These are phyloP conservation scores for Phaenicophaeus curvirostris DNA, from an alignment of 2,797 vertebrate species.

Conservation along the genomic window DNA sequence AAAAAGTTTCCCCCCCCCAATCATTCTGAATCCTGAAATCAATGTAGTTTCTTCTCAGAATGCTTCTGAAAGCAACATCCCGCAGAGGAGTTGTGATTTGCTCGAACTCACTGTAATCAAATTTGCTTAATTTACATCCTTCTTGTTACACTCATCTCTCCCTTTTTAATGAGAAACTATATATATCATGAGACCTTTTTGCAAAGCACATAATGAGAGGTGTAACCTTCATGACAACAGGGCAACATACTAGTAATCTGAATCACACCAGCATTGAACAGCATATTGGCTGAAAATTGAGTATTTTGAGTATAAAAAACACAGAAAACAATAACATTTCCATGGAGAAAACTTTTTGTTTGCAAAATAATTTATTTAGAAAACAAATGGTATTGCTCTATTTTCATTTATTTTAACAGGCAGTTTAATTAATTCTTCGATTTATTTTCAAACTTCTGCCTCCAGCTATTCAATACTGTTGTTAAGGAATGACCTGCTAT, in stretches of 20 bases:
- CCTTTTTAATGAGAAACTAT: not conserved
- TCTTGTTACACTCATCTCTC: not conserved
- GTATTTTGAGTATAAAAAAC: not conserved
- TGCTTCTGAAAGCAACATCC: not conserved
- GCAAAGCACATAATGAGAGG: not conserved
- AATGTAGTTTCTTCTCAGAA: not conserved
- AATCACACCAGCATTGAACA: not conserved
- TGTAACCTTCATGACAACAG: not conserved
- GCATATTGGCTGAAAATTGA: not conserved
- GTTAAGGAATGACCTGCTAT: not conserved
- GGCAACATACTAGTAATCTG: not conserved
- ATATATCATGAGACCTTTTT: not conserved
- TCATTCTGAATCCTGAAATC: constrained; percentile 12
- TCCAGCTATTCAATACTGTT: not conserved
- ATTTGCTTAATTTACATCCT: not conserved
- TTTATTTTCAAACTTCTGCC: constrained; percentile 17
- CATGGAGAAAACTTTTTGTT: not conserved
- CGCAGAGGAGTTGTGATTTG: not conserved
- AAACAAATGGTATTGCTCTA: constrained; percentile 8
- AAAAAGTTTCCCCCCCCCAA: not conserved
- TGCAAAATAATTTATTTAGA: constrained; percentile 15
- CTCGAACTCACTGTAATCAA: not conserved
- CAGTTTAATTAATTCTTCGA: constrained; percentile 58
- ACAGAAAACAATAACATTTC: not conserved
- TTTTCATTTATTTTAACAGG: constrained; percentile 32